Evolutionary conservation across 2,113 vertebrate species (phyloP).

Genomic region (Cathartes aura): DNA sequence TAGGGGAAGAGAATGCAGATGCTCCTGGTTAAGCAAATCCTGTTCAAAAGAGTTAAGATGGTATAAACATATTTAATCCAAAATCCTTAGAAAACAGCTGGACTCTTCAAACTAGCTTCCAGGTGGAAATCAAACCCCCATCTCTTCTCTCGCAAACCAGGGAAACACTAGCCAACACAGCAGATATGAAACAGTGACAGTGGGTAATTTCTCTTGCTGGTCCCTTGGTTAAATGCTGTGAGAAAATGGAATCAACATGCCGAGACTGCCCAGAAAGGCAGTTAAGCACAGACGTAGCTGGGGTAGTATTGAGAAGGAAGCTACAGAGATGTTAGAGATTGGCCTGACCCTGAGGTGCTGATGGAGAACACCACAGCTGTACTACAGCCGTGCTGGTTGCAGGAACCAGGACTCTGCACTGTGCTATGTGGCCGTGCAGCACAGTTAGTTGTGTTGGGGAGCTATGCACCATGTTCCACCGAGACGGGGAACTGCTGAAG

Average conservation of each 20-base stretch:
- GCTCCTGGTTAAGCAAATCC: background rate
- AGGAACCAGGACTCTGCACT: background rate
- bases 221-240: background rate
- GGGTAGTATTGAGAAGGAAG: background rate
- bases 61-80: rapidly evolving
- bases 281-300: background rate
- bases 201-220: background rate
- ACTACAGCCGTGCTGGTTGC: background rate
- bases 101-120: background rate
- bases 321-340: no score
- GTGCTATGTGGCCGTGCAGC: rapidly evolving
- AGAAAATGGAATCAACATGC: background rate
- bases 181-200: rapidly evolving
- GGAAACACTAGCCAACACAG: background rate
- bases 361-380: background rate
- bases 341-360: background rate
- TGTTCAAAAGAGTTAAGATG: background rate
- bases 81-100: background rate
- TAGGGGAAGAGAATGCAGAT: background rate
- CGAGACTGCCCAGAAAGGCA: background rate
- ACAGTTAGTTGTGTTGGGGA: rapidly evolving
- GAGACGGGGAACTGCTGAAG: rapidly evolving
- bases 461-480: rapidly evolving
- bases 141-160: background rate
- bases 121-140: background rate